These are phyloP conservation scores for Venusia cambrica DNA, from an alignment of 2,888 invertebrate species.

Conservation along the genomic window DNA sequence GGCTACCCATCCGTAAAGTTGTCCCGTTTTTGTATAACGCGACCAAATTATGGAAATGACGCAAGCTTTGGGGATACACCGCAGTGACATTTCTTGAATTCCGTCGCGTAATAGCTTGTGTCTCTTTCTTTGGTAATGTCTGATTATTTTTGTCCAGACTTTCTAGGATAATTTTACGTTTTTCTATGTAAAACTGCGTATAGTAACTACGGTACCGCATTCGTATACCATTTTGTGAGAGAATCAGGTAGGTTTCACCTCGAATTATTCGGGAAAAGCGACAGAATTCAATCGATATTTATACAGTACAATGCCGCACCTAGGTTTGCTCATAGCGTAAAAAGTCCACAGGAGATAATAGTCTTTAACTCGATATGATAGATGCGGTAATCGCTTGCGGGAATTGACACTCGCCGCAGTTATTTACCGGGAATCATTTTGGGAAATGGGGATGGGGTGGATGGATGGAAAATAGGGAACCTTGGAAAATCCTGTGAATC, in stretches of 20 bases:
- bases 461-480: too few relatives aligned
- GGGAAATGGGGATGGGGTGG: too few relatives aligned
- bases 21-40: constrained; percentile 62
- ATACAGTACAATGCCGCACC: constrained; percentile 28
- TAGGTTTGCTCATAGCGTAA: constrained; percentile 16
- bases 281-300: constrained; percentile 27
- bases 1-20: constrained; percentile 50
- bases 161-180: constrained; percentile 40
- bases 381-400: constrained; percentile 15
- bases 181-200: constrained; percentile 49
- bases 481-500: too few relatives aligned
- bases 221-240: constrained; percentile 3
- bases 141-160: constrained; percentile 43
- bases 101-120: constrained; percentile 50
- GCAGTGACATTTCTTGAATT: constrained; percentile 44
- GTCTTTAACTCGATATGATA: constrained; percentile 4
- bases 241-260: constrained; percentile 1
- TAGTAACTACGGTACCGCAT: background rate
- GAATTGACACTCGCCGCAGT: constrained; percentile 16
- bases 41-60: constrained; percentile 56
- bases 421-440: constrained; percentile 10
- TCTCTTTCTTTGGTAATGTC: constrained; percentile 48
- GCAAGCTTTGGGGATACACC: constrained; percentile 54
- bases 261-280: constrained; percentile 18
- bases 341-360: constrained; percentile 20